Percentiles rank a stretch among this genome's conserved stretches.
phyloP scores from a whole-genome alignment of 2,113 vertebrate genomes.

The Atlantisia rogersi region DNA sequence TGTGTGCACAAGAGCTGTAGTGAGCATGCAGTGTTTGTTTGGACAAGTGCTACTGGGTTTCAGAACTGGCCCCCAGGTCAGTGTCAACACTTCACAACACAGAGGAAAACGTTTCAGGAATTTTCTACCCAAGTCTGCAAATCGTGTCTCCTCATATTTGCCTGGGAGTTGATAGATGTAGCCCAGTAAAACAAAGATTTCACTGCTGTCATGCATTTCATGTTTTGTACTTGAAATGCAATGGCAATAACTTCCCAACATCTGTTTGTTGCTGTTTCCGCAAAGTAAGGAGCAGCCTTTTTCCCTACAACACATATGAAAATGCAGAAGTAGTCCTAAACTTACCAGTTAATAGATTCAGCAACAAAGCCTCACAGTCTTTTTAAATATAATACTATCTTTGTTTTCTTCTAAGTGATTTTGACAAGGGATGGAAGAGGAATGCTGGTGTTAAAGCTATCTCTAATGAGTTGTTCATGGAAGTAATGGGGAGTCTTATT shows the following conservation, averaged over 20 bases:
- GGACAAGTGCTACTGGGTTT: constrained; percentile 62
- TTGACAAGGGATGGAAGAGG: not conserved
- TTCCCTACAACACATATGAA: not conserved
- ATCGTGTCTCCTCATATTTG: not conserved
- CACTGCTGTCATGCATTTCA: not conserved
- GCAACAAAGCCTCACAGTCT: not conserved
- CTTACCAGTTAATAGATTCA: not conserved
- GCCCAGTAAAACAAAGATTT: not conserved
- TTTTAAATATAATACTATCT: not conserved
- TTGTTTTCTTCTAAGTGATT: not conserved
- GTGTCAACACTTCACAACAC: not conserved
- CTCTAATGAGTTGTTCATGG: not conserved
- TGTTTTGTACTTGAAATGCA: not conserved
- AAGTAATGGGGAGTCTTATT: not conserved
- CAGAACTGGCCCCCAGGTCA: constrained; percentile 47
- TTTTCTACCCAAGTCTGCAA: not conserved
- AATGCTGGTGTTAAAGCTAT: not conserved
- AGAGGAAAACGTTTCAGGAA: constrained; percentile 10
- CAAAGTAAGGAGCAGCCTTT: not conserved
- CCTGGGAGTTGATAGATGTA: not conserved
- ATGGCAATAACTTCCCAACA: not conserved
- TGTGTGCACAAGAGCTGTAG: constrained; percentile 29
- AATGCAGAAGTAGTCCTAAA: not conserved
- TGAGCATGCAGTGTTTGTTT: constrained; percentile 50
- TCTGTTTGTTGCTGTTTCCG: not conserved